These are phyloP conservation scores for Nemopilema nomurai DNA, from an alignment of 30 jellyfish, hydroid and myxozoan species.

Conservation along the genomic window DNA sequence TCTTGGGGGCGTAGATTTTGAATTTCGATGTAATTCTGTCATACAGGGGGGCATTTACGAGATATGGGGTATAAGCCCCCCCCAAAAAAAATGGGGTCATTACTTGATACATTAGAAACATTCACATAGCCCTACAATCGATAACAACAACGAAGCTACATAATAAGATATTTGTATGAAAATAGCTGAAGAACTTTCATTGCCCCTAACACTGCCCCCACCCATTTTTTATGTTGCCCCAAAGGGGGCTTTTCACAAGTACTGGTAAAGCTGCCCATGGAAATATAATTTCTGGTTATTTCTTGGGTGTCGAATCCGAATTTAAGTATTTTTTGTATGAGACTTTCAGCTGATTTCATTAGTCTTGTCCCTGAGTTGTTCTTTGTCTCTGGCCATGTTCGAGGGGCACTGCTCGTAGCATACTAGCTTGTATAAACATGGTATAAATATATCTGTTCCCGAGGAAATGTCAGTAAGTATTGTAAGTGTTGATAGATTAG, in stretches of 20 bases:
- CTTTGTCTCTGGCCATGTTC: too few relatives aligned
- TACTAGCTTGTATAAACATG: neutral
- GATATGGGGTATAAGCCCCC: constrained; percentile 20
- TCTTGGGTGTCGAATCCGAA: constrained; percentile 21
- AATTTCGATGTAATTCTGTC: constrained; percentile 12
- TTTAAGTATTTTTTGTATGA: neutral
- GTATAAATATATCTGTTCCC: neutral
- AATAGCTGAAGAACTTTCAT: neutral
- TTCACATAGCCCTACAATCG: neutral
- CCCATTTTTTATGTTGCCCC: neutral
- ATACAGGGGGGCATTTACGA: constrained; percentile 15
- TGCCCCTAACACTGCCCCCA: neutral
- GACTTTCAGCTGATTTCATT: neutral
- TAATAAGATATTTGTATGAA: neutral
- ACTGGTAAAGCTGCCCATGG: constrained; percentile 26
- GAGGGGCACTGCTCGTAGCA: constrained; percentile 19
- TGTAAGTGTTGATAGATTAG: neutral
- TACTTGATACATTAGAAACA: neutral
- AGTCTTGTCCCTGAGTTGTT: neutral
- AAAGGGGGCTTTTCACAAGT: constrained; percentile 35
- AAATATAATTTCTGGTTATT: constrained; percentile 21
- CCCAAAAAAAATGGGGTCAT: constrained; percentile 35
- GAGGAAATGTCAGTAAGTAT: neutral
- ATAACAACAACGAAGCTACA: neutral
- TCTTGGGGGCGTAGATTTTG: neutral